phyloP scores from a whole-genome alignment of 2,888 invertebrate genomes.

The Zelleria hepariella region DNA sequence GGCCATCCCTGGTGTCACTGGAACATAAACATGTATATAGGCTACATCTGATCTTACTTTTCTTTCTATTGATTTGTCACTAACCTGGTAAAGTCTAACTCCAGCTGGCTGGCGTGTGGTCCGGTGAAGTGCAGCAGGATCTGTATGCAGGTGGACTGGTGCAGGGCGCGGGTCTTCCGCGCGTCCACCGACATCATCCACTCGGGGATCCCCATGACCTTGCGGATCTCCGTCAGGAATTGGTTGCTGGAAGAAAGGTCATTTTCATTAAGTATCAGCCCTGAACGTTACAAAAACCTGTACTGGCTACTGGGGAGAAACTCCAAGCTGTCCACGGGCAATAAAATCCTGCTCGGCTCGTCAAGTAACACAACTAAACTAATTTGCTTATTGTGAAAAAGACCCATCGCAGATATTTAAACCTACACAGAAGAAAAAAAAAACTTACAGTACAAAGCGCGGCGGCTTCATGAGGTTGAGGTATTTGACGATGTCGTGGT shows the following conservation, averaged over 20 bases:
- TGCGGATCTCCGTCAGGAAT: constrained; percentile 85
- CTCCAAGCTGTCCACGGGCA: too few species aligned
- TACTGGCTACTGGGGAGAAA: too few species aligned
- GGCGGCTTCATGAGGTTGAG: constrained; percentile 90
- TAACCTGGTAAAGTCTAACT: constrained; percentile 81
- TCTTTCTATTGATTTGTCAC: neutral
- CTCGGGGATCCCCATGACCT: constrained; percentile 87
- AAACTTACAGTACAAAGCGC: constrained; percentile 86
- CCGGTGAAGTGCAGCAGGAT: constrained; percentile 89
- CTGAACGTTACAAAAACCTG: too few species aligned
- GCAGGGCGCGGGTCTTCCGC: constrained; percentile 82
- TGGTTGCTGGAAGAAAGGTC: constrained; percentile 75
- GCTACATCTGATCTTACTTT: too few species aligned
- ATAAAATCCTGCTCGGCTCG: too few species aligned
- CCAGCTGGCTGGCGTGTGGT: constrained; percentile 82
- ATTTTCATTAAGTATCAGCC: too few species aligned
- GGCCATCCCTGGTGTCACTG: too few species aligned
- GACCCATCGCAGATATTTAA: too few species aligned
- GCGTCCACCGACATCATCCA: constrained; percentile 92
- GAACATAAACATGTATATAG: too few species aligned
- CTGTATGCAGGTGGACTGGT: constrained; percentile 86
- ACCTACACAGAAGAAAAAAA: neutral
- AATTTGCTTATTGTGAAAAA: too few species aligned
- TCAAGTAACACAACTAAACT: too few species aligned
- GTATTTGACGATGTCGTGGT: constrained; percentile 91